Evolutionary conservation across 2,888 invertebrate genomes (phyloP), one percentile per base, ranked within the genome.

Genomic region (Torymus texanus): DNA sequence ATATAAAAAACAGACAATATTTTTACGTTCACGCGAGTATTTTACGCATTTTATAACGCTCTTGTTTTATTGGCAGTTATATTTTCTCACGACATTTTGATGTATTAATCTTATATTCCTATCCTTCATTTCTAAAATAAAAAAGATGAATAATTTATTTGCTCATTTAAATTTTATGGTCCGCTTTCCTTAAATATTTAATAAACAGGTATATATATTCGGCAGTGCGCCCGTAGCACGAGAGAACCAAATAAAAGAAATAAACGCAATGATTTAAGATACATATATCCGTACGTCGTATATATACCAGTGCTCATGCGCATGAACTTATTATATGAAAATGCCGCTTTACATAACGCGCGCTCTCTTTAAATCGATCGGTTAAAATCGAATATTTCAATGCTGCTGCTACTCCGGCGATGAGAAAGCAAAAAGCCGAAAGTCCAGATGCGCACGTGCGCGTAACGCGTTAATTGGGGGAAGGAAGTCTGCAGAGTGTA

Each of bases 381-480:
- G 41, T 71, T 24, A 70, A 75, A 75, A 72, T 56, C 72, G 62
- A 72, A 72, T 71, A 62, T 75, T 75, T 72, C 51, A 75, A 59
- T 58, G 50, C 16, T 41, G 41, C 41, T 41, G 8, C 41, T 29
- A 56, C 13, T 21, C 24, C 50, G 76, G 50, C 56, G 76, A 55
- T 55, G 67, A 63, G 68, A 73, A 62, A 63, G 75, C 56, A 58
- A 68, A 70, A 80, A 67, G 56, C 58, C 66, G 55, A 74, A 72
- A 75, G 55, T 71, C 66, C 74, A 78, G 77, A 78, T 70, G 75
- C 41, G 41, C 41, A 5, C 77, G 66, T 66, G 65, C 77, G 66
- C 70, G 65, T 71, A 61, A 61, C 50, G 63, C 68, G 65, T 80
- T 80, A 77, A 80, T 80, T 80, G 73, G 68, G 41, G 67, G 21